Evolutionary conservation across 2,888 invertebrate genomes (phyloP).

Genomic region (Palloptera scutellata): DNA sequence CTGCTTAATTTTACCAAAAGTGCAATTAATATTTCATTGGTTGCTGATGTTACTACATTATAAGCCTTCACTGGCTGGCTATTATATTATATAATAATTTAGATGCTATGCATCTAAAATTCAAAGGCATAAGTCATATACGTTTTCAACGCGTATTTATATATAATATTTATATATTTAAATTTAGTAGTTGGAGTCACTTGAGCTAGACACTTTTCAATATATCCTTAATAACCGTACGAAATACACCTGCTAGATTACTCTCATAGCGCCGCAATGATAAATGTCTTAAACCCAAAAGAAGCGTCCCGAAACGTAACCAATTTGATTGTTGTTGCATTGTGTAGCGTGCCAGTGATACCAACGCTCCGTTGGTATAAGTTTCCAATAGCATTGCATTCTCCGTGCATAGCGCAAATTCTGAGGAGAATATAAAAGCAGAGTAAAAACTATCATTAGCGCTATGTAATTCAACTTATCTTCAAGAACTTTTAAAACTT

Average conservation of each 20-base stretch:
- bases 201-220: slow-evolving; percentile 38
- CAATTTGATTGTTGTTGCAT: slow-evolving; percentile 60
- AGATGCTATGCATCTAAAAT: no score
- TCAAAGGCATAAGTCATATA: no score
- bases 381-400: slow-evolving; percentile 55
- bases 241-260: slow-evolving; percentile 55
- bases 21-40: no score
- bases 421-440: slow-evolving; percentile 41
- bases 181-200: background rate
- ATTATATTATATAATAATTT: no score
- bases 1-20: no score
- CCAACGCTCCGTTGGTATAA: slow-evolving; percentile 56
- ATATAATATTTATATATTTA: no score
- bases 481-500: no score
- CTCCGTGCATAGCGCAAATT: slow-evolving; percentile 53
- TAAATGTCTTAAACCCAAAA: slow-evolving; percentile 58
- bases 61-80: no score
- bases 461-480: no score
- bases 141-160: no score
- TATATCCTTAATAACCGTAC: slow-evolving; percentile 55
- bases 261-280: slow-evolving; percentile 58
- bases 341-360: slow-evolving; percentile 59
- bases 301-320: slow-evolving; percentile 59
- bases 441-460: background rate
- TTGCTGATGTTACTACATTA: background rate